A percentile compares a stretch with the other conserved stretches of the same genome.
Conservation (phyloP, 2,888 invertebrate species). For the Zelleria hepariella region DNA sequence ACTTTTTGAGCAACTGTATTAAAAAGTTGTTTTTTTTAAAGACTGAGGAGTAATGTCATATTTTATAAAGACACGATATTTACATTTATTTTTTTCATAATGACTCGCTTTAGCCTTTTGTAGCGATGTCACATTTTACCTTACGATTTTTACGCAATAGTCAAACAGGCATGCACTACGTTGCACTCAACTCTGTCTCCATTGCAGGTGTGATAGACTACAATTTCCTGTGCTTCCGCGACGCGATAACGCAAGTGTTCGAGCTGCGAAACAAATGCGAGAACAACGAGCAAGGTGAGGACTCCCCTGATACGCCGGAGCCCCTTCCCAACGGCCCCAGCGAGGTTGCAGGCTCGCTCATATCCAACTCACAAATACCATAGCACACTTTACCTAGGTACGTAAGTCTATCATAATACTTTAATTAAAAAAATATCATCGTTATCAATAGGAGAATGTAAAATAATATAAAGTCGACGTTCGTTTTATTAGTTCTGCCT, state of each 20-base stretch:
- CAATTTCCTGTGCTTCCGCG: slow-evolving; percentile 97
- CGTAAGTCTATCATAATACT: not conserved
- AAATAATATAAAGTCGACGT: not conserved
- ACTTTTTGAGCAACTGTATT: too few relatives aligned
- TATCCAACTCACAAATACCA: slow-evolving; percentile 12
- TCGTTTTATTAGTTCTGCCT: not conserved
- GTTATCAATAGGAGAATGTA: not conserved
- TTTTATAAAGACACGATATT: too few relatives aligned
- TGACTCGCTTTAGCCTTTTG: too few relatives aligned
- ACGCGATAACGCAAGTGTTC: slow-evolving; percentile 97
- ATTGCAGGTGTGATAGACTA: slow-evolving; percentile 95
- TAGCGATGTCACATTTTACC: too few relatives aligned
- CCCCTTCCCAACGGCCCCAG: slow-evolving; percentile 49
- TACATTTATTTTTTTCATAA: too few relatives aligned
- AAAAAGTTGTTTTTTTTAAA: too few relatives aligned
- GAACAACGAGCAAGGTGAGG: slow-evolving; percentile 40
- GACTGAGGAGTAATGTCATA: too few relatives aligned
- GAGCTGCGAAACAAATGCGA: slow-evolving; percentile 83
- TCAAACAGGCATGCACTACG: too few relatives aligned
- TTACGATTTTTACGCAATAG: too few relatives aligned
- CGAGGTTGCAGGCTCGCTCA: slow-evolving; percentile 29
- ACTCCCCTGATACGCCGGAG: slow-evolving; percentile 36
- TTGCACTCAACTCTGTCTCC: too few relatives aligned
- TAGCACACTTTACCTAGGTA: slow-evolving; percentile 8
- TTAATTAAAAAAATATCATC: not conserved